Base-by-base conservation (phyloP, 2,113 vertebrate species). In the Delphinapterus leucas region DNA sequence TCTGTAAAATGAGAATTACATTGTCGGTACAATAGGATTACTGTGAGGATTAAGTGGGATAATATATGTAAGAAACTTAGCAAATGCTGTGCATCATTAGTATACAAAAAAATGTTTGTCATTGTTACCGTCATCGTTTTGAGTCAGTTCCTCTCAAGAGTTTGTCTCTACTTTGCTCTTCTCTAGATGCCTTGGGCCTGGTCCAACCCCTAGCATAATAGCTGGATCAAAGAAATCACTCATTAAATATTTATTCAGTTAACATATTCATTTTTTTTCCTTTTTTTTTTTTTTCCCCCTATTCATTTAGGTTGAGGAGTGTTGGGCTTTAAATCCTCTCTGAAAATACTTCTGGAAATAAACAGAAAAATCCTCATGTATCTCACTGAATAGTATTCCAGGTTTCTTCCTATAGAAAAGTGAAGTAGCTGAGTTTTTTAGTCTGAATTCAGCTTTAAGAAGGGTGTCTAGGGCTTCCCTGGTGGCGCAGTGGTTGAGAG, bases 311-410 rank as follows among this genome's bases (percentile, higher is more conserved):
- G 53, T 47, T 79, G 55, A 82, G 93, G 31, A 94, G 60, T 82
- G 31, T 55, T 90, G 67, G 49, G 10, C 53, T 88, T 96, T 76
- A 71, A 36, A 61, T 76, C 91, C 33, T 92, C 23, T 67, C 28
- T 68, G 26, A 89, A 96, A 93, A 85, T n/a, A 73, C 18, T 55
- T 96, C 36, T 26, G 33, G 18, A 93, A 96, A 44, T 58, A 88
- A 71, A 77, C 31, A 76, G 33, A 20, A 65, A 95, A 90, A 61
- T 61, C 85, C 44, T 85, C 3, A 17, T 33, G 15, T 63, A 21
- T 74, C 83, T 47, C 49, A 65, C 9, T 76, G n/a, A 89, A 63
- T 82, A 49, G 28, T 44, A 82, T 60, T 63, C 44, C n/a, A 71
- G 36, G 1, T 47, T 82, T 93, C 20, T 95, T 79, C 36, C 81